phyloP scores from a whole-genome alignment of 92 coral and sea anemone species.

The Phenganax subtilis region DNA sequence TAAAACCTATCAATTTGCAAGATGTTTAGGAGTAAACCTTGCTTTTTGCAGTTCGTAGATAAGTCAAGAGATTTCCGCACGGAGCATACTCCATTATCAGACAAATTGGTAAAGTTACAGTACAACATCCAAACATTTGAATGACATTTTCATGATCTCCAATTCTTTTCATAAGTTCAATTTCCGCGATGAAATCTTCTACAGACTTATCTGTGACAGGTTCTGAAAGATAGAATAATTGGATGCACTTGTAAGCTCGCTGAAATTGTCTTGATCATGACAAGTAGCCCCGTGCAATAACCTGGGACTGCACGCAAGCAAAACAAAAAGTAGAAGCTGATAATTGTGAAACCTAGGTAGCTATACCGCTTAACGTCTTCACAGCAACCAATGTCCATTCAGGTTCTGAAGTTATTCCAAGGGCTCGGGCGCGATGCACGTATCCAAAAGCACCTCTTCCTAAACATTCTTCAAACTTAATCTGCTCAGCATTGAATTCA shows the following conservation, averaged over 20 bases:
- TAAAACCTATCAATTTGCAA: no score
- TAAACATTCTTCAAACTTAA: slow-evolving; percentile 68
- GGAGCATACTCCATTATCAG: slow-evolving; percentile 84
- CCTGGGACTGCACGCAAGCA: neutral
- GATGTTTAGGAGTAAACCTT: slow-evolving; percentile 45
- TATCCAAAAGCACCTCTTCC: slow-evolving; percentile 95
- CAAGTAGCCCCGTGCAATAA: neutral
- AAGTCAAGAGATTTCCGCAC: slow-evolving; percentile 71
- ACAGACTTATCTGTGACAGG: slow-evolving; percentile 69
- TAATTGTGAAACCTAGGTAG: neutral
- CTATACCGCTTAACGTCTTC: slow-evolving; percentile 69
- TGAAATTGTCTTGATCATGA: neutral
- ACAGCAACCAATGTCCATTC: slow-evolving; percentile 72
- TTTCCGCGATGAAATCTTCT: slow-evolving; percentile 85
- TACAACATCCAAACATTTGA: slow-evolving; percentile 87
- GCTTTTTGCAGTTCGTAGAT: slow-evolving; percentile 68
- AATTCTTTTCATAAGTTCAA: slow-evolving; percentile 84
- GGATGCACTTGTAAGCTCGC: neutral
- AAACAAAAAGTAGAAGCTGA: no score
- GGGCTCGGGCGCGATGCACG: slow-evolving; percentile 89
- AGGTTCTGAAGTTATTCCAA: slow-evolving; percentile 62
- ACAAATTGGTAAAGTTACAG: slow-evolving; percentile 76
- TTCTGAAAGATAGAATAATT: slow-evolving; percentile 44
- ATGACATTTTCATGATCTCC: slow-evolving; percentile 84
- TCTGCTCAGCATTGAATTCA: slow-evolving; percentile 83